phyloP scores from a whole-genome alignment of 1,140 invertebrate genomes.

The Contarinia nasturtii region DNA sequence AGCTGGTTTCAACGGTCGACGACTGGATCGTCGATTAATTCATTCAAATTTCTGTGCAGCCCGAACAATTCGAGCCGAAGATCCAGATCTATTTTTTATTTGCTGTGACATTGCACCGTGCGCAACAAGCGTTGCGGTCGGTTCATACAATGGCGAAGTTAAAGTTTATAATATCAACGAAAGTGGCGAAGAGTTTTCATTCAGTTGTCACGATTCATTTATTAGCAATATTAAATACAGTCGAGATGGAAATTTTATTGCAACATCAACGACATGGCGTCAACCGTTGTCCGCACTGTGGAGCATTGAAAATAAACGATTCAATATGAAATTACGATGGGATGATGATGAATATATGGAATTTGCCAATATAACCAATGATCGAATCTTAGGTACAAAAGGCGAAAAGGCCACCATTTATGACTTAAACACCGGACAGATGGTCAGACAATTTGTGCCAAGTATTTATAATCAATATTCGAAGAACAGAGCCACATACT shows the following conservation, averaged over 20 bases:
- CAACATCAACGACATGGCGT: constrained; percentile 75
- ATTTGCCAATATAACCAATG: constrained; percentile 73
- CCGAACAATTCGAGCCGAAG: constrained; percentile 52
- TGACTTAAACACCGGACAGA: constrained; percentile 65
- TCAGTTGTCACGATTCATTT: constrained; percentile 65
- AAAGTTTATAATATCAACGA: constrained; percentile 68
- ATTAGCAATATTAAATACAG: constrained; percentile 49
- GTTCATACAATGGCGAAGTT: constrained; percentile 73
- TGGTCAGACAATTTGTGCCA: constrained; percentile 53
- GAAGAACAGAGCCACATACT: constrained; percentile 86
- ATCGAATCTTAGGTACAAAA: constrained; percentile 69
- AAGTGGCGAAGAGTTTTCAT: constrained; percentile 56
- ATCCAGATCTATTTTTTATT: constrained; percentile 65
- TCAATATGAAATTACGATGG: constrained; percentile 50
- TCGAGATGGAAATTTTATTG: constrained; percentile 52
- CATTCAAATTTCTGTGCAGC: constrained; percentile 82
- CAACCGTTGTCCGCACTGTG: constrained; percentile 68
- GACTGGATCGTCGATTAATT: constrained; percentile 59
- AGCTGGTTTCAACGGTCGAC: constrained; percentile 31
- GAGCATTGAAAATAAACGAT: constrained; percentile 47
- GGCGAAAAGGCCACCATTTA: constrained; percentile 57
- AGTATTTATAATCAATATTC: constrained; percentile 79
- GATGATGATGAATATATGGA: constrained; percentile 77
- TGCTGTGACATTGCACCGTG: constrained; percentile 44
- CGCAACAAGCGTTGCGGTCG: constrained; percentile 63